Base-by-base conservation (phyloP, 2,888 invertebrate genomes). In the Tanaodytes sp. region DNA sequence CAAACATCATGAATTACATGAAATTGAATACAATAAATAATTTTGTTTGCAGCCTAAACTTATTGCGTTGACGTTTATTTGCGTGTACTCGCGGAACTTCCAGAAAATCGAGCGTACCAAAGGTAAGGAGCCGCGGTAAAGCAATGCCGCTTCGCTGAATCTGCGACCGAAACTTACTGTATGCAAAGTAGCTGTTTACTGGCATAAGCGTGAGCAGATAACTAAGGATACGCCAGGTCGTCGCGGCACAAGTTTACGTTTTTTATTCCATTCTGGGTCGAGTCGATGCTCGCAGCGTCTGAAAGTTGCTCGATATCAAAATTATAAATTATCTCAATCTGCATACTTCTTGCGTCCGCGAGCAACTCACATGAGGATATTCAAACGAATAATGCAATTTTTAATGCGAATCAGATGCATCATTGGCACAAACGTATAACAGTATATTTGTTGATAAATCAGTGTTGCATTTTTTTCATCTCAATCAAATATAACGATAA, bases 161-260 rank as follows among this genome's bases (percentile, higher is more conserved):
- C 66, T 49, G 63, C 59, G 42, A 58, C 42, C 63, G 51, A 49
- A 59, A 59, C 66, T 71, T 66, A 71, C 71, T 71, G 71, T 71
- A 71, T 71, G 71, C 71, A 71, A 71, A 71, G 63, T 71, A 66
- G 71, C 63, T 59, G 66, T 71, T 71, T 71, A 66, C 66, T 54
- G 61, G 63, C 63, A 66, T 71, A 71, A 71, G 66, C 71, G 58
- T 45, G 66, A 71, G 71, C 63, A 71, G 66, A 71, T 71, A 71
- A 71, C 66, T 30, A 55, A 59, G 71, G 63, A 71, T 66, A 66
- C 59, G 66, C 63, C 66, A 71, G 71, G 66, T 71, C 71, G 66
- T 31, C 59, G 31, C 63, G 30, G 57, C 49, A 37, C 43, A 45
- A 57, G 59, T 63, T 58, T 58, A 42, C 43, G 42, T 51, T 61